Conservation (phyloP, 2,888 invertebrate genomes). For the Acanthosoma haemorrhoidale region DNA sequence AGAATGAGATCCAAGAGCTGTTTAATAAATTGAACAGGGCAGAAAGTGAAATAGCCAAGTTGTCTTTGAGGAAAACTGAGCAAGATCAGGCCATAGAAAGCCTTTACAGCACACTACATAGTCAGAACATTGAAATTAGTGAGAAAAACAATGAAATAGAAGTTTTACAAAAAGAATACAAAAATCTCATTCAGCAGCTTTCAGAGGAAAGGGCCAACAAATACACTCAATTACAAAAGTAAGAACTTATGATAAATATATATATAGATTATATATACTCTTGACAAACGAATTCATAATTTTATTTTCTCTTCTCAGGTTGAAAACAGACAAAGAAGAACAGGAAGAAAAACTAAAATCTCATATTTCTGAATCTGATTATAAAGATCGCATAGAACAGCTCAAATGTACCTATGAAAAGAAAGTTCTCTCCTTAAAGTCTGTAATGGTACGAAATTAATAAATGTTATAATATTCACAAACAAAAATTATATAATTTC, state of each 20-base stretch:
- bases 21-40: neutral
- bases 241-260: neutral
- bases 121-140: conserved; percentile 7
- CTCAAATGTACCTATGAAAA: conserved; percentile 16
- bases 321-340: neutral
- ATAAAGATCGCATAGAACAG: neutral
- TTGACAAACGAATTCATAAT: neutral
- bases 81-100: neutral
- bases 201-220: neutral
- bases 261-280: neutral
- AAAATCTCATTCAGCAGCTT: conserved; percentile 6
- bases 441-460: conserved; percentile 17
- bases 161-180: neutral
- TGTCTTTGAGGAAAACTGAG: neutral
- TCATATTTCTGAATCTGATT: neutral
- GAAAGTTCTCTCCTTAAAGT: conserved; percentile 5
- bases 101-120: conserved; percentile 1
- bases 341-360: neutral
- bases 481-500: too few relatives aligned
- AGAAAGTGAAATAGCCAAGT: conserved; percentile 16
- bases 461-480: too few relatives aligned
- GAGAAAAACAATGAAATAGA: neutral
- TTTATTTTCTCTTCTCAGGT: neutral
- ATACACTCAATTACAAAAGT: neutral
- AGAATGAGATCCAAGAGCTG: neutral